phyloP scores from a whole-genome alignment of 92 coral and sea anemone species.

The Phenganax marumi region DNA sequence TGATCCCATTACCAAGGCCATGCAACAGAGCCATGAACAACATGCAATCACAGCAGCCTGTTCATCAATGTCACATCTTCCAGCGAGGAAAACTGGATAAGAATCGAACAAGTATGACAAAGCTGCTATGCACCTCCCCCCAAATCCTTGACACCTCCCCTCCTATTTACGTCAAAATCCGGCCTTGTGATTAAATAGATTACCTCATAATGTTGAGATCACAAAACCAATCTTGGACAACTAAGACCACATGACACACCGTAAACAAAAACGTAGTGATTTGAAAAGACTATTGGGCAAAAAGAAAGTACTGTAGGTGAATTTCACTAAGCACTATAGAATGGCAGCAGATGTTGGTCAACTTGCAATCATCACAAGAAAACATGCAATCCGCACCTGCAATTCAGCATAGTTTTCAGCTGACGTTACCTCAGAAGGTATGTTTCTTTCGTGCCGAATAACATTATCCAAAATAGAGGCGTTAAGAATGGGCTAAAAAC shows the following conservation, averaged over 20 bases:
- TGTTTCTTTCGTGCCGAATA: constrained; percentile 91
- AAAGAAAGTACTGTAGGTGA: background rate
- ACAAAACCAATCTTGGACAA: constrained; percentile 95
- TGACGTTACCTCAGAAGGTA: constrained; percentile 91
- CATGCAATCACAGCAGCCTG: too few relatives aligned
- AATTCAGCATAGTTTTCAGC: constrained; percentile 97
- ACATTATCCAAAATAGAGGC: constrained; percentile 85
- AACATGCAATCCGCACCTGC: constrained; percentile 63
- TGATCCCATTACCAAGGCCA: too few relatives aligned
- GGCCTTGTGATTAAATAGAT: background rate
- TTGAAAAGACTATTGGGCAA: constrained; percentile 73
- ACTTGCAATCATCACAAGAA: background rate
- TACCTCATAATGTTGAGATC: constrained; percentile 89
- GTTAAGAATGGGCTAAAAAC: constrained; percentile 74
- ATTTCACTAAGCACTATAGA: background rate
- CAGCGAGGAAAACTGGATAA: too few relatives aligned
- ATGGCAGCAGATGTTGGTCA: too few relatives aligned
- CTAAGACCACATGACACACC: constrained; percentile 87
- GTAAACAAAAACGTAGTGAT: constrained; percentile 87
- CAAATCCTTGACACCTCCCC: too few relatives aligned
- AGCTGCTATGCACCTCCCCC: too few relatives aligned
- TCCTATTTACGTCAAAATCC: too few relatives aligned
- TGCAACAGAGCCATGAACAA: too few relatives aligned
- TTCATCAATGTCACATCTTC: too few relatives aligned
- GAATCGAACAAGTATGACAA: too few relatives aligned